A percentile compares a stretch with the other conserved stretches of the same genome.
These are phyloP conservation scores for Nemoura dubitans DNA, from an alignment of 2,888 invertebrate species.

Conservation along the genomic window DNA sequence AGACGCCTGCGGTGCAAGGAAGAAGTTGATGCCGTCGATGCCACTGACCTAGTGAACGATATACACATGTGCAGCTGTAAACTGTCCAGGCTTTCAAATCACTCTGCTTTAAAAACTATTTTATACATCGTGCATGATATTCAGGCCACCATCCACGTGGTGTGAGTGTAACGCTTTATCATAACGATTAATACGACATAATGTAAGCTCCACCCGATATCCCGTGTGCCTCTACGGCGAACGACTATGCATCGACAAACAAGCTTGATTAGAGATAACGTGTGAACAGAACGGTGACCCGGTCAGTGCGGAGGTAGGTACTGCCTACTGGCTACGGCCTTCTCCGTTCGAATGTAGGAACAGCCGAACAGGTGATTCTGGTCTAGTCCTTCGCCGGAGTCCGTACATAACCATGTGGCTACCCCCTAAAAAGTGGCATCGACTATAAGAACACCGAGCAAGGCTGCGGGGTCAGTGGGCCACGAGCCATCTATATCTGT, in stretches of 20 bases:
- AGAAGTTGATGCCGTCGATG: not conserved
- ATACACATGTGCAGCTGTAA: constrained; percentile 9
- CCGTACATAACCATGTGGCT: constrained; percentile 18
- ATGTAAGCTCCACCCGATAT: not conserved
- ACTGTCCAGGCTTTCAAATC: constrained; percentile 26
- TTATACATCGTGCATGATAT: not conserved
- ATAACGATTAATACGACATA: no score
- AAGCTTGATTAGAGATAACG: constrained; percentile 1
- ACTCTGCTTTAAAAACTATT: not conserved
- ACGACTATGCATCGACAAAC: not conserved
- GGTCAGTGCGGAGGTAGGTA: not conserved
- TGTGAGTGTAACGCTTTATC: not conserved
- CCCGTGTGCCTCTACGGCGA: no score
- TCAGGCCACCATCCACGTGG: not conserved
- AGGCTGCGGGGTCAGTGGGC: constrained; percentile 38
- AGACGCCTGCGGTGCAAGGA: constrained; percentile 21
- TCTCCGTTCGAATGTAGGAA: not conserved
- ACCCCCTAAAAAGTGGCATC: constrained; percentile 37
- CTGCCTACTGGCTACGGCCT: not conserved
- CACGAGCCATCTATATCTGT: constrained; percentile 38
- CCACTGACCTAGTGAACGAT: constrained; percentile 31
- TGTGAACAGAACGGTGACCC: not conserved
- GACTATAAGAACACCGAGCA: not conserved
- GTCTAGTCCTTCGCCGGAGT: constrained; percentile 14
- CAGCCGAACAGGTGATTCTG: constrained; percentile 17